Evolutionary conservation across 2,888 invertebrate species (phyloP).

Genomic region (Zaprionus lineosus): DNA sequence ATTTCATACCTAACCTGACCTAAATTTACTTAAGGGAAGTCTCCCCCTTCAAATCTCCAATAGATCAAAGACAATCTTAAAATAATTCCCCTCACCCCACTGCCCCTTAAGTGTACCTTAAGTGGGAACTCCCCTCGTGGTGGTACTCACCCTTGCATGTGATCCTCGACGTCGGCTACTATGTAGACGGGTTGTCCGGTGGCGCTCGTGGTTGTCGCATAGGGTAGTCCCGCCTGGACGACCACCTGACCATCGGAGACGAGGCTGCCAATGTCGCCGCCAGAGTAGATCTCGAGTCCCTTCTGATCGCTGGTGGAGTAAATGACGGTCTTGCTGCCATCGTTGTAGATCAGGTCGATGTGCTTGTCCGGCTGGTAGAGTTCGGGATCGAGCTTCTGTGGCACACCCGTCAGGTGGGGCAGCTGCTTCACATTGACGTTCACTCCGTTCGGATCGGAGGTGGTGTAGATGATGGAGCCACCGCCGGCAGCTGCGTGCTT

Average conservation of each 20-base stretch:
- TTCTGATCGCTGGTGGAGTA: conserved; percentile 91
- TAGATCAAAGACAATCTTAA: no score
- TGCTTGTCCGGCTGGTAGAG: conserved; percentile 84
- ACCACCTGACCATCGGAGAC: conserved; percentile 83
- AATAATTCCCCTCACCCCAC: no score
- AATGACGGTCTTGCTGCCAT: conserved; percentile 92
- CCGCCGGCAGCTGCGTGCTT: conserved; percentile 70
- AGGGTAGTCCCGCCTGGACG: conserved; percentile 82
- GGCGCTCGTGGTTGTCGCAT: conserved; percentile 78
- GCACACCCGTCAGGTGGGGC: conserved; percentile 80
- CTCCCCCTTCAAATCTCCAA: no score
- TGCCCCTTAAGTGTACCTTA: no score
- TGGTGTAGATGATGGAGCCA: conserved; percentile 83
- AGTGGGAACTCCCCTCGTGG: neutral
- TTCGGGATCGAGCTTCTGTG: conserved; percentile 79
- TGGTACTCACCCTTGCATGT: conserved; percentile 81
- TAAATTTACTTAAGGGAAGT: no score
- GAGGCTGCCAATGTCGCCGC: conserved; percentile 81
- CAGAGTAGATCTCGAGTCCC: conserved; percentile 87
- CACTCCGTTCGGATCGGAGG: conserved; percentile 79
- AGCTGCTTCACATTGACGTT: conserved; percentile 83
- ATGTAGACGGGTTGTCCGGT: conserved; percentile 83
- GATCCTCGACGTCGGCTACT: conserved; percentile 82
- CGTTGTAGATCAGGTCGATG: conserved; percentile 92
- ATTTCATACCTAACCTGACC: no score